A percentile compares a stretch with the other conserved stretches of the same genome.
phyloP scores from a whole-genome alignment of 2,888 invertebrate species.

The Microplitis manilae region DNA sequence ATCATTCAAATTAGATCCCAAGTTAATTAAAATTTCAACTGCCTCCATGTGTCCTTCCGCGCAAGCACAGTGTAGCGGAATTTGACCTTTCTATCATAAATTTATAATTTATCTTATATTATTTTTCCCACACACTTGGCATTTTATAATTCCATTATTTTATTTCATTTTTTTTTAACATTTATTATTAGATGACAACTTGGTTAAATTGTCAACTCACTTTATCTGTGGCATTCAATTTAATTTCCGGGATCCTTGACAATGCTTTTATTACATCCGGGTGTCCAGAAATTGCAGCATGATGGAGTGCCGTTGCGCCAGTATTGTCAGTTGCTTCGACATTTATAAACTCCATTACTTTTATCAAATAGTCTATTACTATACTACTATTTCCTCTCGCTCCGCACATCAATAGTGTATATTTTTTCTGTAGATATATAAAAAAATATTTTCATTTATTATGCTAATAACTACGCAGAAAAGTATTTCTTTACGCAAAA shows the following conservation, averaged over 20 bases:
- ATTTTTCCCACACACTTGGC: too few species aligned
- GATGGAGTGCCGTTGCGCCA: conserved; percentile 83
- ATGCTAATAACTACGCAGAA: too few species aligned
- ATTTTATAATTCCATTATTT: too few species aligned
- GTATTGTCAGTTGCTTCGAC: conserved; percentile 78
- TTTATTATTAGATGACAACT: conserved; percentile 1
- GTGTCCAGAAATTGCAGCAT: conserved; percentile 84
- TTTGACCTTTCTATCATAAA: conserved; percentile 74
- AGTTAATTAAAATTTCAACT: conserved; percentile 75
- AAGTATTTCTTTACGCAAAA: too few species aligned
- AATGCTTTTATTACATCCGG: conserved; percentile 78
- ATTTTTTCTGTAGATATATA: conserved; percentile 76
- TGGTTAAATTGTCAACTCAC: conserved; percentile 69
- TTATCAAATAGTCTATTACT: conserved; percentile 74
- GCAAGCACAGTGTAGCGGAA: conserved; percentile 81
- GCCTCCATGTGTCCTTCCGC: conserved; percentile 79
- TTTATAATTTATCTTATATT: background rate
- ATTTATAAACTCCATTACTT: conserved; percentile 77
- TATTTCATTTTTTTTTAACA: background rate
- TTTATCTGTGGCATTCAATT: conserved; percentile 80
- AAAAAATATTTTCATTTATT: too few species aligned
- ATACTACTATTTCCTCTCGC: conserved; percentile 79
- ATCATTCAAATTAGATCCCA: conserved; percentile 80
- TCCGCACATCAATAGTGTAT: conserved; percentile 84
- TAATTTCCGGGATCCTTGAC: conserved; percentile 75